A percentile compares a stretch with the other conserved stretches of the same genome.
phyloP scores from a whole-genome alignment of 2,113 vertebrate genomes.

The Aldabrachelys gigantea region DNA sequence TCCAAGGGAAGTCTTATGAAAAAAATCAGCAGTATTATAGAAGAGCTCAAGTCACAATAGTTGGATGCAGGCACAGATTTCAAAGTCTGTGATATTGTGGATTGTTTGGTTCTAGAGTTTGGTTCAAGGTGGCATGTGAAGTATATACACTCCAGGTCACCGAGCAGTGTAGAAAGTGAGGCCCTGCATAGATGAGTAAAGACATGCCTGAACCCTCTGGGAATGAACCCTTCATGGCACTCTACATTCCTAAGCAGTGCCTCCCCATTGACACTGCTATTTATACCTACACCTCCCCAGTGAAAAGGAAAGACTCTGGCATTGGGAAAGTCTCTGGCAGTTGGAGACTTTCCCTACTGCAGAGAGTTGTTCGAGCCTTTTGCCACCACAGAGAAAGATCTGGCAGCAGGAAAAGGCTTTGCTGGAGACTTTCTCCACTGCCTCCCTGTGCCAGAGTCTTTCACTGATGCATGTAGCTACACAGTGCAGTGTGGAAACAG shows the following conservation, averaged over 20 bases:
- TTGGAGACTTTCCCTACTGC: not conserved
- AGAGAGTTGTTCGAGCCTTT: not conserved
- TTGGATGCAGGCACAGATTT: not conserved
- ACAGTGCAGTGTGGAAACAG: not conserved
- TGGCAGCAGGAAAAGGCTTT: not conserved
- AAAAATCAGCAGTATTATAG: not conserved
- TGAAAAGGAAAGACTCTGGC: not conserved
- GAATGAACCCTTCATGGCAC: not conserved
- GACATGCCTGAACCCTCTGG: not conserved
- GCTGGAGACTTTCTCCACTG: not conserved
- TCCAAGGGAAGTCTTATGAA: not conserved
- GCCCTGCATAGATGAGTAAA: not conserved
- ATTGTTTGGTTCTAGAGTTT: not conserved
- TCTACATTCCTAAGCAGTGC: not conserved
- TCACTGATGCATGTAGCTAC: not conserved
- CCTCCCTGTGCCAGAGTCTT: not conserved
- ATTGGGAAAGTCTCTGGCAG: not conserved
- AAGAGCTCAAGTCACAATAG: not conserved
- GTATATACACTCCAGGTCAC: not conserved
- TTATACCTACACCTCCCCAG: not conserved
- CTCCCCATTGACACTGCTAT: not conserved
- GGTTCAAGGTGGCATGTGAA: not conserved
- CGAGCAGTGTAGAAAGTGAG: not conserved
- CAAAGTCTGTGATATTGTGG: not conserved
- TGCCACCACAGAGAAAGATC: not conserved